Percentiles rank a stretch among this genome's conserved stretches.
phyloP scores from a whole-genome alignment of 2,888 invertebrate genomes.

The Hirtodrosophila confusa region DNA sequence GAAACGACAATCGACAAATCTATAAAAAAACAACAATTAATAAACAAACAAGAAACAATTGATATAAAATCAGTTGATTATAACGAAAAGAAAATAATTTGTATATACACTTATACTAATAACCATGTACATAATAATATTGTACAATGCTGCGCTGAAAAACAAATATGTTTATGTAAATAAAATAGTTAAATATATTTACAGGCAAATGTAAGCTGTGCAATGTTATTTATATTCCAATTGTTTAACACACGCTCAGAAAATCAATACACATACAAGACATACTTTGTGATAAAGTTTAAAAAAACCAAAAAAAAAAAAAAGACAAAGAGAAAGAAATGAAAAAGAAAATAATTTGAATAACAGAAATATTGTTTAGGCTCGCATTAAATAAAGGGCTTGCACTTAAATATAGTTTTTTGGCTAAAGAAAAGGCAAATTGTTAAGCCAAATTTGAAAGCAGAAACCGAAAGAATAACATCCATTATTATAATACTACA shows the following conservation, averaged over 20 bases:
- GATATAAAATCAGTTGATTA: slow-evolving; percentile 23
- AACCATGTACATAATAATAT: not conserved
- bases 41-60: not conserved
- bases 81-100: slow-evolving; percentile 24
- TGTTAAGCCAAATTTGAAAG: slow-evolving; percentile 1
- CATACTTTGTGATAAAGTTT: slow-evolving; percentile 55
- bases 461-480: not conserved
- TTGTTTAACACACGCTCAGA: slow-evolving; percentile 29
- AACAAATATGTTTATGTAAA: slow-evolving; percentile 29
- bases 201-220: slow-evolving; percentile 16
- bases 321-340: not conserved
- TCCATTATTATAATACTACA: slow-evolving; percentile 12
- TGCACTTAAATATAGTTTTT: slow-evolving; percentile 50
- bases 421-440: no score
- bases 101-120: slow-evolving; percentile 28
- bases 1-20: slow-evolving; percentile 64
- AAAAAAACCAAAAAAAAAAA: slow-evolving; percentile 9
- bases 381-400: slow-evolving; percentile 39
- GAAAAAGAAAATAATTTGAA: slow-evolving; percentile 6
- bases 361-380: slow-evolving; percentile 38
- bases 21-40: slow-evolving; percentile 17
- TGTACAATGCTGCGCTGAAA: slow-evolving; percentile 6
- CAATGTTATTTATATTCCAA: slow-evolving; percentile 27
- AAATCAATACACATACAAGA: slow-evolving; percentile 19
- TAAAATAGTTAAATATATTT: slow-evolving; percentile 22